Percentiles rank a stretch among this genome's conserved stretches.
Conservation (phyloP, 2,113 vertebrate genomes). For the Ceyx margarethae region DNA sequence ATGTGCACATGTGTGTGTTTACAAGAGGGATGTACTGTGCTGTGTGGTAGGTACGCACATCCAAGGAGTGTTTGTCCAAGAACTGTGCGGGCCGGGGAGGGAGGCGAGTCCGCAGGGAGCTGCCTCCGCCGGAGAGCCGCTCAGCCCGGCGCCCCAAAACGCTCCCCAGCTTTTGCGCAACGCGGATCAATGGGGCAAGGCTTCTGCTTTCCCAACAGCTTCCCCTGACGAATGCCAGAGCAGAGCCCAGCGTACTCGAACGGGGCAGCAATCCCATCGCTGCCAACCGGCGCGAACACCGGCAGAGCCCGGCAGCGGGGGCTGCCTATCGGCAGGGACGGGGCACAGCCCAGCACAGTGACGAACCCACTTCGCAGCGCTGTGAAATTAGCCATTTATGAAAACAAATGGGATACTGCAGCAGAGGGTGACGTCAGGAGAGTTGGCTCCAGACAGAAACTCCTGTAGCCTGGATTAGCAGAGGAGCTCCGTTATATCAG, state of each 20-base stretch:
- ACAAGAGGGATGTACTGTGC: slow-evolving; percentile 10
- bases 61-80: not conserved
- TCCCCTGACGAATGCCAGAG: slow-evolving; percentile 54
- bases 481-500: slow-evolving; percentile 58
- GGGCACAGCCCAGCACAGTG: slow-evolving; percentile 70
- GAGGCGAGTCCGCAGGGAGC: not conserved
- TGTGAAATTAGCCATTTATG: slow-evolving; percentile 80
- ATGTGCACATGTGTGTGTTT: slow-evolving; percentile 15
- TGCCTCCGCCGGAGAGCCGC: not conserved
- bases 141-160: not conserved
- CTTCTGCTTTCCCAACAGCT: slow-evolving; percentile 39
- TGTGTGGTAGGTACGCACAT: not conserved
- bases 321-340: slow-evolving; percentile 62
- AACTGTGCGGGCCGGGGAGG: not conserved
- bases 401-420: slow-evolving; percentile 77
- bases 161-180: slow-evolving; percentile 41
- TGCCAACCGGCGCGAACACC: slow-evolving; percentile 56
- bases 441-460: slow-evolving; percentile 70
- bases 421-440: slow-evolving; percentile 76
- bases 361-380: slow-evolving; percentile 73
- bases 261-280: slow-evolving; percentile 64
- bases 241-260: slow-evolving; percentile 64
- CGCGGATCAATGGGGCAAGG: slow-evolving; percentile 47
- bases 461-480: slow-evolving; percentile 71
- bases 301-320: slow-evolving; percentile 57